Evolutionary conservation across 2,888 invertebrate genomes (phyloP).

Genomic region (Drosophila neutralis): DNA sequence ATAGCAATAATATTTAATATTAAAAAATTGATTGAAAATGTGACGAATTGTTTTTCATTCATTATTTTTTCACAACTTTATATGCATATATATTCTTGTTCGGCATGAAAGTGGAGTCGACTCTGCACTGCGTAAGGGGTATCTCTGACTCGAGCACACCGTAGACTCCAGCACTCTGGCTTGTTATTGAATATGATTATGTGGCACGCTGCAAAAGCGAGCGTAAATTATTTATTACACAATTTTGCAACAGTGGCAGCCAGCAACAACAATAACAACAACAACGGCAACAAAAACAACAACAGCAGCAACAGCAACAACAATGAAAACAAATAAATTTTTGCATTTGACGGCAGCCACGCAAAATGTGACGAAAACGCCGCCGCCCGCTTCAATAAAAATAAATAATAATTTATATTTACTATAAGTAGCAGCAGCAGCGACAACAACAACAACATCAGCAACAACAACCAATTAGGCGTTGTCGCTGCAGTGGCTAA

Average conservation of each 20-base stretch:
- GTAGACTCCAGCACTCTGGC: not conserved
- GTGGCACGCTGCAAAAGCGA: constrained; percentile 80
- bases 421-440: constrained; percentile 57
- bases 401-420: constrained; percentile 78
- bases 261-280: constrained; percentile 18
- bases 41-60: not conserved
- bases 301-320: constrained; percentile 33
- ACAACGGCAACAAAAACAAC: constrained; percentile 3
- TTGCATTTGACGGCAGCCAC: constrained; percentile 50
- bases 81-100: not conserved
- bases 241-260: constrained; percentile 57
- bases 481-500: constrained; percentile 49
- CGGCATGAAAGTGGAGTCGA: not conserved
- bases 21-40: not conserved
- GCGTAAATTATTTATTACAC: constrained; percentile 82
- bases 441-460: constrained; percentile 23
- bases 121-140: not conserved
- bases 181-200: constrained; percentile 79
- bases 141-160: not conserved
- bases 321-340: constrained; percentile 76
- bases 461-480: constrained; percentile 65
- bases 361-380: constrained; percentile 64
- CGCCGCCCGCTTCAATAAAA: constrained; percentile 70
- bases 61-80: not conserved
- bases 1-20: not conserved